phyloP scores from a whole-genome alignment of 2,113 vertebrate genomes.

The Coreoperca whiteheadi region DNA sequence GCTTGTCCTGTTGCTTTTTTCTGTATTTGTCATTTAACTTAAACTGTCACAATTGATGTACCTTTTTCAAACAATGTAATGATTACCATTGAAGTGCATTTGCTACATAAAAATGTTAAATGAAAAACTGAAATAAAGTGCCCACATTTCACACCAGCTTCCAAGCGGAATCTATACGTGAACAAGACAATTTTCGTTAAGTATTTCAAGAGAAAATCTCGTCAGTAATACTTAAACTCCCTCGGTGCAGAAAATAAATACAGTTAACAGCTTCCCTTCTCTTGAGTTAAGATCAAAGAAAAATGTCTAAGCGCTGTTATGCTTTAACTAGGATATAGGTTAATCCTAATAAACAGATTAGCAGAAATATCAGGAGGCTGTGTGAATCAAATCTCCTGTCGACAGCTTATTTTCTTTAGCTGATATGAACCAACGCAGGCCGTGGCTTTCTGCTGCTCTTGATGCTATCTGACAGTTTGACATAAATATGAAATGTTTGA shows the following conservation, averaged over 20 bases:
- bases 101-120: constrained; percentile 76
- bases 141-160: constrained; percentile 74
- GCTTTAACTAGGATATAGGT: constrained; percentile 18
- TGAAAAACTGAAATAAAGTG: constrained; percentile 78
- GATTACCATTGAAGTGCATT: constrained; percentile 78
- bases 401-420: neutral
- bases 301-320: constrained; percentile 1
- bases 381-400: constrained; percentile 11
- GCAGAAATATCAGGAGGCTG: constrained; percentile 20
- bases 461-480: constrained; percentile 26
- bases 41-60: constrained; percentile 62
- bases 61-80: constrained; percentile 76
- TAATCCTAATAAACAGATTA: constrained; percentile 57
- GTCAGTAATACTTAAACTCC: constrained; percentile 25
- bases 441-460: constrained; percentile 1
- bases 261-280: neutral
- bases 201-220: neutral
- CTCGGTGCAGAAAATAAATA: constrained; percentile 27
- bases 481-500: constrained; percentile 15
- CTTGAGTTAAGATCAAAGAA: constrained; percentile 34
- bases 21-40: constrained; percentile 66
- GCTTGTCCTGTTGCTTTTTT: constrained; percentile 72
- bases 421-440: constrained; percentile 13
- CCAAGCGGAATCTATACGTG: constrained; percentile 15
- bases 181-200: neutral